Evolutionary conservation across 2,113 vertebrate species (phyloP).

Genomic region (Mobula hypostoma): DNA sequence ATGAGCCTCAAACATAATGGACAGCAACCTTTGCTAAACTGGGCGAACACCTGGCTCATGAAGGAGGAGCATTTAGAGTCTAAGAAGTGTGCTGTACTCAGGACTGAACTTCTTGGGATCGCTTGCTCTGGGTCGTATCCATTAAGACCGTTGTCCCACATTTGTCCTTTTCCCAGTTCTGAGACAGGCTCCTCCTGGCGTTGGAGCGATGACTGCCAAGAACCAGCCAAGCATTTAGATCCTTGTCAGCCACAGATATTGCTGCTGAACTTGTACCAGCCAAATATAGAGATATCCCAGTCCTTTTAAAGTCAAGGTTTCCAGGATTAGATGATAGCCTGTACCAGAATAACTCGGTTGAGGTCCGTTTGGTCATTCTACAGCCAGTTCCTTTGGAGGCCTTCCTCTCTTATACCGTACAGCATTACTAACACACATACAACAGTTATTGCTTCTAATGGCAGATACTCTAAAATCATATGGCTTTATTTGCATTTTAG

Average conservation of each 20-base stretch:
- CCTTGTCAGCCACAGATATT: constrained; percentile 2
- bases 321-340: not conserved
- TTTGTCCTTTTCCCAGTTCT: not conserved
- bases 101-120: not conserved
- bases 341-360: constrained; percentile 23
- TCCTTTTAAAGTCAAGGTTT: not conserved
- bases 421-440: constrained; percentile 28
- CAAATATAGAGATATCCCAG: not conserved
- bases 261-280: not conserved
- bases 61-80: not conserved
- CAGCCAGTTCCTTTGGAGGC: not conserved
- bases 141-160: not conserved
- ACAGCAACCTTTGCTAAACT: not conserved
- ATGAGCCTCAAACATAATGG: not conserved
- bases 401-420: constrained; percentile 8
- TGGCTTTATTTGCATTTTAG: constrained; percentile 37
- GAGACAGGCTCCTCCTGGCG: not conserved
- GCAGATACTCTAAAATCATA: constrained; percentile 31
- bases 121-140: not conserved
- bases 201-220: not conserved
- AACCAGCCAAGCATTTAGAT: not conserved
- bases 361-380: constrained; percentile 23
- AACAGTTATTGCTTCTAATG: constrained; percentile 36
- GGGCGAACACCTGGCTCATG: not conserved
- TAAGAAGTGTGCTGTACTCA: not conserved